phyloP scores from a whole-genome alignment of 2,888 invertebrate species.

The Odiellus spinosus region DNA sequence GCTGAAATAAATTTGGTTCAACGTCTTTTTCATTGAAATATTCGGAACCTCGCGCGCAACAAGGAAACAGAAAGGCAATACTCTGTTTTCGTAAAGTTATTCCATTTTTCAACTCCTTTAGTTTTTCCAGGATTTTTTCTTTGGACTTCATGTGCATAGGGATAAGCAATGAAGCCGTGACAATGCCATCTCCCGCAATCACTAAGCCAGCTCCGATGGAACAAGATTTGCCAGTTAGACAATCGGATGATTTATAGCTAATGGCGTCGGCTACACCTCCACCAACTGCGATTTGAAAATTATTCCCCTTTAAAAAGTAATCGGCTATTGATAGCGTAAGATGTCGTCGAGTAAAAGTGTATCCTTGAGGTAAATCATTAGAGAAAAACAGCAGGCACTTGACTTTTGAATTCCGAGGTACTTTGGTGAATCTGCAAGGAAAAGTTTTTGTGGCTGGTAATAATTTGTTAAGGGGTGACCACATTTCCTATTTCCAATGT shows the following conservation, averaged over 20 bases:
- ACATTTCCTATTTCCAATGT: no score
- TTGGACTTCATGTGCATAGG: conserved; percentile 11
- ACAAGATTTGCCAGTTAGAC: neutral
- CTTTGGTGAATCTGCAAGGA: neutral
- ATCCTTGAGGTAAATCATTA: neutral
- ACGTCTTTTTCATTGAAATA: conserved; percentile 26
- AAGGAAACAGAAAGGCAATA: conserved; percentile 33
- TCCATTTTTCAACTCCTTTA: conserved; percentile 16
- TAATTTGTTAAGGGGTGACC: no score
- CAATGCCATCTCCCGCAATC: conserved; percentile 19
- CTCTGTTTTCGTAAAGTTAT: conserved; percentile 15
- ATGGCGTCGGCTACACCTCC: conserved; percentile 9
- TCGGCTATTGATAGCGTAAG: conserved; percentile 1
- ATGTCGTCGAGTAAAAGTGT: no score
- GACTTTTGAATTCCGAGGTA: conserved; percentile 5
- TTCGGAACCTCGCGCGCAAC: conserved; percentile 30
- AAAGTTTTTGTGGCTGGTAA: no score
- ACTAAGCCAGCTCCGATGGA: conserved; percentile 6
- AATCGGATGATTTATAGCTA: neutral
- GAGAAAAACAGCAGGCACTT: conserved; percentile 9
- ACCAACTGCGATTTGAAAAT: conserved; percentile 11
- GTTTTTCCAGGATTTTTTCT: conserved; percentile 14
- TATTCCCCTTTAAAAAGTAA: conserved; percentile 1
- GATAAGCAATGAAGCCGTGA: conserved; percentile 22
- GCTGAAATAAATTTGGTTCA: conserved; percentile 30